A percentile compares a stretch with the other conserved stretches of the same genome.
phyloP scores from a whole-genome alignment of 2,113 vertebrate genomes.

The Crotalus tigris region DNA sequence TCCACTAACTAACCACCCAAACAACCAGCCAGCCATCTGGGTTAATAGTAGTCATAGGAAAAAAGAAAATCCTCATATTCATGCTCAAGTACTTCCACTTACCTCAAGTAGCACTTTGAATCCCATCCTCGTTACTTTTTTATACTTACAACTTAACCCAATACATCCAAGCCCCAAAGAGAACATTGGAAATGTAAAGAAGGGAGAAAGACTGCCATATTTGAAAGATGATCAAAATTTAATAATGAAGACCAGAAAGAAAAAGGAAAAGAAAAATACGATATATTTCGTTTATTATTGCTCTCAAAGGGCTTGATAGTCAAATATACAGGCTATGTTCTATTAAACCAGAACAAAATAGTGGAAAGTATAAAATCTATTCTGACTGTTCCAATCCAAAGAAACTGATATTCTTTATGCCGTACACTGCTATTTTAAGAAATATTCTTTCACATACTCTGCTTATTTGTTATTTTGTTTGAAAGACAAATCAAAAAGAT shows the following conservation, averaged over 20 bases:
- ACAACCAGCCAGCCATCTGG: neutral
- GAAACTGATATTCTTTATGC: conserved; percentile 50
- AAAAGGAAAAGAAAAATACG: conserved; percentile 41
- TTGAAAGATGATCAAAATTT: conserved; percentile 50
- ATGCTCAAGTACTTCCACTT: neutral
- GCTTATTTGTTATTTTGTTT: conserved; percentile 4
- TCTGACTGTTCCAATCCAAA: conserved; percentile 46
- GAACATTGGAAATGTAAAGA: conserved; percentile 21
- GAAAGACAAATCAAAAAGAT: conserved; percentile 31
- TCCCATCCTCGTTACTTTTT: neutral
- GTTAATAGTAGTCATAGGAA: too few species aligned
- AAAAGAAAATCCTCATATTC: neutral
- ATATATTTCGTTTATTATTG: conserved; percentile 73
- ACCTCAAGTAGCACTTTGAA: neutral
- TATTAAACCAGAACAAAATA: conserved; percentile 63
- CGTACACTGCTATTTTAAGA: conserved; percentile 49
- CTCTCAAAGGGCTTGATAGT: conserved; percentile 67
- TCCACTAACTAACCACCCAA: neutral
- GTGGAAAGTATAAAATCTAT: conserved; percentile 57
- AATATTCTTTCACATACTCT: conserved; percentile 33
- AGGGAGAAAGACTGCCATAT: neutral
- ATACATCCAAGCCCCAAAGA: conserved; percentile 1
- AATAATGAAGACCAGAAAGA: conserved; percentile 51
- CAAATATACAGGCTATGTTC: conserved; percentile 59
- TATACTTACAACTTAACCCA: neutral